A percentile compares a stretch with the other conserved stretches of the same genome.
Conservation (phyloP, 2,113 vertebrate species). For the Callospermophilus lateralis region DNA sequence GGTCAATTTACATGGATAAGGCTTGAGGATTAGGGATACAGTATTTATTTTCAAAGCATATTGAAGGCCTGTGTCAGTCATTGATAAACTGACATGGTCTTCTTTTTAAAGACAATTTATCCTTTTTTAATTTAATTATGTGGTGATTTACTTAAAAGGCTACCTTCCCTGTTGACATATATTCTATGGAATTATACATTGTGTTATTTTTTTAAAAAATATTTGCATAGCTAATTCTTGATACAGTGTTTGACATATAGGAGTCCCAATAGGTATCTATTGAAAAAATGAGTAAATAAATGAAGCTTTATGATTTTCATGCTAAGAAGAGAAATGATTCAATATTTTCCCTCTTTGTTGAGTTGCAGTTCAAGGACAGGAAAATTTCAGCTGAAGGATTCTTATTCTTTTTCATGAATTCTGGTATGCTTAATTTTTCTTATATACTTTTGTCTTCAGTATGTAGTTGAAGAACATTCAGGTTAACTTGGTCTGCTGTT, state of each 20-base stretch:
- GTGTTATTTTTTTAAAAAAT: not conserved
- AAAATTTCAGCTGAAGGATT: not conserved
- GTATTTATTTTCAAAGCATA: not conserved
- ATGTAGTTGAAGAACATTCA: not conserved
- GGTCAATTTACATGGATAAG: not conserved
- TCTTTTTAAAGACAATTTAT: not conserved
- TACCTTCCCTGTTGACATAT: not conserved
- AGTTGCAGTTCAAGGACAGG: conserved; percentile 5
- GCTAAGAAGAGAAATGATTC: not conserved
- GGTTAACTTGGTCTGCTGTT: not conserved
- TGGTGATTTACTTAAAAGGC: not conserved
- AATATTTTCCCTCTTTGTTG: not conserved
- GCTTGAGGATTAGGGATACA: not conserved
- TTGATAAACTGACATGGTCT: not conserved
- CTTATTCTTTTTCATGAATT: not conserved
- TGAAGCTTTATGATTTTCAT: not conserved
- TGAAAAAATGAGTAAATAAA: not conserved
- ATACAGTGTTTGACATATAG: not conserved
- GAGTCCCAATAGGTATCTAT: not conserved
- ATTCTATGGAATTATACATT: not conserved
- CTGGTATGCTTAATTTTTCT: not conserved
- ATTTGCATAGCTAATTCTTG: not conserved
- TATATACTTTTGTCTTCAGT: not conserved
- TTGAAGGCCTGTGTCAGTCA: not conserved
- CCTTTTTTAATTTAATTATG: not conserved